phyloP scores from a whole-genome alignment of 2,113 vertebrate genomes.

The Accipiter virgatus region DNA sequence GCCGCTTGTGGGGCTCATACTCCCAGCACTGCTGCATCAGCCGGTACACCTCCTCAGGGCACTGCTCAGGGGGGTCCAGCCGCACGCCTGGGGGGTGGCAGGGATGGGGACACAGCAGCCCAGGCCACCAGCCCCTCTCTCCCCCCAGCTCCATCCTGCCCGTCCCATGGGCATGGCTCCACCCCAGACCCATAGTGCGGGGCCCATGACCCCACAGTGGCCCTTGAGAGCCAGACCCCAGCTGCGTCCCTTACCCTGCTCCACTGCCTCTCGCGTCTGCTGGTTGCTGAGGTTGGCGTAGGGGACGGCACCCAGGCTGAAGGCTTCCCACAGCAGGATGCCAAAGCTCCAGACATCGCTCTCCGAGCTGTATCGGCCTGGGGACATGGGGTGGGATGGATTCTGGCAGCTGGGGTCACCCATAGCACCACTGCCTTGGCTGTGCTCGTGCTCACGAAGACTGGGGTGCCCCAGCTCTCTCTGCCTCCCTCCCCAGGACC shows the following conservation, averaged over 20 bases:
- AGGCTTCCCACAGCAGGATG: slow-evolving; percentile 92
- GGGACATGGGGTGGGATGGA: background rate
- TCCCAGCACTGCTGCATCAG: slow-evolving; percentile 93
- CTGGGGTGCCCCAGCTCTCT: background rate
- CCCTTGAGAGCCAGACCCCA: too few relatives aligned
- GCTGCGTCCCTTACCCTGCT: slow-evolving; percentile 75
- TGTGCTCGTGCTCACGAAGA: accelerated
- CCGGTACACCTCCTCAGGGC: slow-evolving; percentile 83
- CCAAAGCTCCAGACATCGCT: slow-evolving; percentile 98
- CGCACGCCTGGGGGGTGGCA: slow-evolving; percentile 77
- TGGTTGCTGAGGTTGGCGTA: slow-evolving; percentile 91
- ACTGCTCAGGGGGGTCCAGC: slow-evolving; percentile 80
- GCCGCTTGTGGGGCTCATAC: slow-evolving; percentile 82
- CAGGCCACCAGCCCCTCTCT: accelerated
- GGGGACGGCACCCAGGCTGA: slow-evolving; percentile 86
- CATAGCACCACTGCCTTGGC: background rate
- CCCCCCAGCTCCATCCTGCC: accelerated
- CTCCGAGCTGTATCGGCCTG: slow-evolving; percentile 90
- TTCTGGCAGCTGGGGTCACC: background rate
- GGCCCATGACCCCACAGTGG: background rate
- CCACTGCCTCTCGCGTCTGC: slow-evolving; percentile 87
- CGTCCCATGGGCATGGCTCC: accelerated
- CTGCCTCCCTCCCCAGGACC: background rate
- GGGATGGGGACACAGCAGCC: background rate
- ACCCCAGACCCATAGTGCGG: accelerated